phyloP scores from a whole-genome alignment of 2,888 invertebrate species.

The Pedicia rivosa region DNA sequence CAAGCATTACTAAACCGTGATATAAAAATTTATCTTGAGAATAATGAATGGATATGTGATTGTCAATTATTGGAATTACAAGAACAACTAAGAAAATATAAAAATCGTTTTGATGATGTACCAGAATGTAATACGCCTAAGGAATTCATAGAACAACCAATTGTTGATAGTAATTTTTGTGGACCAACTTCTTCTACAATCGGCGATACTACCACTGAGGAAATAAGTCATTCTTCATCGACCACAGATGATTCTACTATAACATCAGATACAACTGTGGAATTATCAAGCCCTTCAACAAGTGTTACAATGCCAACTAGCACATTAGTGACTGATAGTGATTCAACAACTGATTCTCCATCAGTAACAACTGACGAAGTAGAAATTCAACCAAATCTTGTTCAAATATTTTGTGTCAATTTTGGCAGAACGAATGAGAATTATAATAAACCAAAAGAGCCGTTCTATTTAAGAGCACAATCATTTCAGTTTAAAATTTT shows the following conservation, averaged over 20 bases:
- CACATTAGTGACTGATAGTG: too few species aligned
- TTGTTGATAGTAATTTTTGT: too few species aligned
- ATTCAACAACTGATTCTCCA: too few species aligned
- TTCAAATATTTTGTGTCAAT: too few species aligned
- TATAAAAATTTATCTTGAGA: background rate
- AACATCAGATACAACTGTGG: background rate
- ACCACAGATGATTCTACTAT: background rate
- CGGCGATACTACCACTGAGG: background rate
- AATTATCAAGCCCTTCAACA: background rate
- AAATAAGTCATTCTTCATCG: background rate
- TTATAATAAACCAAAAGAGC: too few species aligned
- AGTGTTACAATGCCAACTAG: too few species aligned
- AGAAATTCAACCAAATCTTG: too few species aligned
- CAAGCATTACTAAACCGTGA: too few species aligned
- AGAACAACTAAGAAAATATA: background rate
- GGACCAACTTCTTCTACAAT: too few species aligned
- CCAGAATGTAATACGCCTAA: background rate
- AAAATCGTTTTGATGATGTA: background rate
- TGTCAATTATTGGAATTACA: background rate
- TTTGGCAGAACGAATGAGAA: too few species aligned
- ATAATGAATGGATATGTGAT: background rate
- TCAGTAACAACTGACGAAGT: too few species aligned
- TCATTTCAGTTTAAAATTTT: background rate
- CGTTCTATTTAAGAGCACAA: background rate
- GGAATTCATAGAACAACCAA: background rate